These are phyloP conservation scores for Syngnathus typhle DNA, from an alignment of 2,113 vertebrate genomes.

Conservation along the genomic window DNA sequence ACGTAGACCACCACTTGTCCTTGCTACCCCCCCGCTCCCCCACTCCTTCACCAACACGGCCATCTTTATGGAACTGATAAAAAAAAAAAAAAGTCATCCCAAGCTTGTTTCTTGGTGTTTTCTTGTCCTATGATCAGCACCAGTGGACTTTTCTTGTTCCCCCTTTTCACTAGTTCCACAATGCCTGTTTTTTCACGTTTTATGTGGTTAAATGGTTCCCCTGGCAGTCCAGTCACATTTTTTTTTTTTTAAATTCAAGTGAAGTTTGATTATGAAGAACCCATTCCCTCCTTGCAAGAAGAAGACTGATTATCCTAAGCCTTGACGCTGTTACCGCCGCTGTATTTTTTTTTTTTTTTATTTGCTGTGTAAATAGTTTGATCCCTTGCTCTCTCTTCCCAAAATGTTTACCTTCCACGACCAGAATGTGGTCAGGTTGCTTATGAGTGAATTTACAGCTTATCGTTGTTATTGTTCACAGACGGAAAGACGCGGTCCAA, in stretches of 20 bases:
- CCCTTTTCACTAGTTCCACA: neutral
- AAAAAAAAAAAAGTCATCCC: neutral
- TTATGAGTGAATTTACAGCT: conserved; percentile 56
- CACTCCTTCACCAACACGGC: neutral
- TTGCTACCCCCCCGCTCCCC: neutral
- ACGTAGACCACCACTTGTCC: neutral
- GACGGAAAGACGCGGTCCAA: neutral
- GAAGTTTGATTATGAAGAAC: conserved; percentile 68
- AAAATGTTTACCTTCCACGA: conserved; percentile 36
- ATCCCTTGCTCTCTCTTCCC: conserved; percentile 23
- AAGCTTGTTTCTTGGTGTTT: conserved; percentile 28
- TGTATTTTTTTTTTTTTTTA: conserved; percentile 50
- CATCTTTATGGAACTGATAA: neutral
- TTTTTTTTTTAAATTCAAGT: neutral
- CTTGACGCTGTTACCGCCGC: conserved; percentile 49
- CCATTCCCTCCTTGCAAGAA: conserved; percentile 61
- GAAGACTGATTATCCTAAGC: conserved; percentile 49
- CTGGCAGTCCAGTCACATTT: neutral
- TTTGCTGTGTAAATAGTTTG: conserved; percentile 73
- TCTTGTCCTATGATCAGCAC: conserved; percentile 2
- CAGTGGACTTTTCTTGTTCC: neutral
- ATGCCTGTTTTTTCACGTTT: conserved; percentile 30
- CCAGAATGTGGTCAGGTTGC: conserved; percentile 49
- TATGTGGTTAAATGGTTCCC: neutral
- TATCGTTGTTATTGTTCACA: conserved; percentile 15